Base-by-base conservation (phyloP, 2,797 vertebrate genomes). In the Falco cherrug region DNA sequence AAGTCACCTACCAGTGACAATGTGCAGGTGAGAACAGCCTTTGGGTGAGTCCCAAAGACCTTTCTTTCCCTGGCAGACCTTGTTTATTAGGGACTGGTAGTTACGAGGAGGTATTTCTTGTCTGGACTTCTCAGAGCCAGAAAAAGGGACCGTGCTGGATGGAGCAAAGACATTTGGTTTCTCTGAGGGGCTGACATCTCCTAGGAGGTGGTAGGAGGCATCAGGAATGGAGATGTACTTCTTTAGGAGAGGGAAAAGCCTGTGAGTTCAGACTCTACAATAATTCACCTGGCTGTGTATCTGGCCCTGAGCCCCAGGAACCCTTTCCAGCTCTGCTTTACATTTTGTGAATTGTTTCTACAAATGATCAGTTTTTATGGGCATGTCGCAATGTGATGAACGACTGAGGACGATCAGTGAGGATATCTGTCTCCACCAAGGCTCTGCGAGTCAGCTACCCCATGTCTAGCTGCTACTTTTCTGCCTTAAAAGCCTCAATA, bases 391-490 rank as follows among this genome's bases (percentile, higher is more conserved):
- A 59, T 1, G 5, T 97, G 96, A 96, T 92, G 93, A 76, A 97
- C 87, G 93, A 14, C 92, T 13, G 71, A 70, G 82, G 71, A 75
- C 3, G 3, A 63, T 50, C 89, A 75, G 89, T 7, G 28, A 94
- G 96, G 95, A 95, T 80, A 61, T 95, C 92, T 96, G 92, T 87
- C 95, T 95, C 96, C 96, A 92, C 13, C 3, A 6, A 69, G 90
- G 78, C 95, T 69, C 65, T 75, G 64, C 39, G 81, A 95, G 93
- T 83, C 94, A 89, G 86, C 89, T 86, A 65, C 43, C 70, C 89
- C 64, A 2, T 73, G 86, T 83, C 74, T 90, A 63, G 41, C 56
- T 92, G 82, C 29, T 78, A 16, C 70, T 39, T 88, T 86, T 95
- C 91, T 93, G 76, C 68, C 91, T 92, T 95, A 47, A 95, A 93